Evolutionary conservation across 2,797 vertebrate species (phyloP), one percentile per base, ranked within the genome.

Genomic region (Gymnothorax javanicus): DNA sequence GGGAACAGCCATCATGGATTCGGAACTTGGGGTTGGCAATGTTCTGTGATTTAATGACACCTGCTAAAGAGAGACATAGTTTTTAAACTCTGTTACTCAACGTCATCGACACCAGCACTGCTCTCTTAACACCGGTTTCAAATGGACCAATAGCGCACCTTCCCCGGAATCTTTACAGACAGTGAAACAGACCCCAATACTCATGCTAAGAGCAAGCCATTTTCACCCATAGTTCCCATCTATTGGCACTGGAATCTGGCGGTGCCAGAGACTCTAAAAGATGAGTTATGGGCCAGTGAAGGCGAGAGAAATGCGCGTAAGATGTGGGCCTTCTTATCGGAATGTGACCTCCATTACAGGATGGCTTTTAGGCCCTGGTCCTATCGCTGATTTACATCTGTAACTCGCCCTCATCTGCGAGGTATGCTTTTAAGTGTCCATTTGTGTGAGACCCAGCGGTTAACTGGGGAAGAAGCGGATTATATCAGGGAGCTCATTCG

Each of bases 401-500:
- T 56, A 23, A 5, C n/a, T 20, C 20, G 11, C 17, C 17, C 1
- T 54, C 43, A 81, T 81, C 7, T 7, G 17, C 4, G 50, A 23
- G 77, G 77, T 81, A 81, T 81, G 77, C 77, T 81, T 81, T 81
- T 56, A 81, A 56, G 50, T 20, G 50, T 52, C 20, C 77, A 23
- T 54, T 50, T 50, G 43, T 17, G 73, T 77, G 33, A 50, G 13
- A 77, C 73, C 73, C 73, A 4, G 33, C 33, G 6, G 33, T 17
- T 50, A 33, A 43, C 73, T 0, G 20, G 27, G 12, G 73, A 6
- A 43, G 73, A 6, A 43, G 73, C 27, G 11, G 33, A 12, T 73
- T 77, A 50, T 43, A 13, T 33, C 9, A 33, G 69, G 25, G 69
- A 73, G 9, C 69, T 33, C 25, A 15, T 27, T 73, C 69, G n/a